These are phyloP conservation scores for Carettochelys insculpta DNA, from an alignment of 2,113 vertebrate species.

Conservation along the genomic window DNA sequence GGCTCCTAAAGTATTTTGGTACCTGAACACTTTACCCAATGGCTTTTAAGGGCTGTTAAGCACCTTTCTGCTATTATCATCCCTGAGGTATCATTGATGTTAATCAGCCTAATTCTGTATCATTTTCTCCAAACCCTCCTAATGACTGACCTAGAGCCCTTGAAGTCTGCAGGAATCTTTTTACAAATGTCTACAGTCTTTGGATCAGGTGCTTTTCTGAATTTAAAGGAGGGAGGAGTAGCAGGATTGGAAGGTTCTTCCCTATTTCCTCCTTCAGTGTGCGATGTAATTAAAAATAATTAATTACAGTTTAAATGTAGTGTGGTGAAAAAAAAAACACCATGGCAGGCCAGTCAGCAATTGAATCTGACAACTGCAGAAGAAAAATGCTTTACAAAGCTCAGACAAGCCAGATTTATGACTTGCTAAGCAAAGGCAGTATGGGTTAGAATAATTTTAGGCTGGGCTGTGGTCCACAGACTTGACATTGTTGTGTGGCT, in stretches of 20 bases:
- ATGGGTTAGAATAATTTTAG: neutral
- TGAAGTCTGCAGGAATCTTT: neutral
- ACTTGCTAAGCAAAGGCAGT: slow-evolving; percentile 1
- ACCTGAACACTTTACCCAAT: neutral
- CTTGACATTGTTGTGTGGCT: slow-evolving; percentile 12
- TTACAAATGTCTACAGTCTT: neutral
- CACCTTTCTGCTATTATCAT: neutral
- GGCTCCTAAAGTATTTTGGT: neutral
- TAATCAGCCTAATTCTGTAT: neutral
- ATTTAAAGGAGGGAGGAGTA: neutral
- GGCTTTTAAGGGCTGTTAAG: neutral
- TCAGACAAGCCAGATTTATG: slow-evolving; percentile 28
- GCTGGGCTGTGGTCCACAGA: neutral
- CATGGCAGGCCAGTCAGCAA: neutral
- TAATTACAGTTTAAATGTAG: slow-evolving; percentile 63
- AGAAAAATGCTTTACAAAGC: neutral
- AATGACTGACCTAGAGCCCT: neutral
- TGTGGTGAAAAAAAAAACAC: slow-evolving; percentile 54
- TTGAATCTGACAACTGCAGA: neutral
- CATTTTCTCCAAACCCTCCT: neutral
- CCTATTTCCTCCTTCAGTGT: neutral
- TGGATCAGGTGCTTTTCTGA: neutral
- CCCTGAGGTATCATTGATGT: neutral
- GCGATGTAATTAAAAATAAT: slow-evolving; percentile 54
- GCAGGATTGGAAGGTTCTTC: neutral